Evolutionary conservation across 2,888 invertebrate species (phyloP), one percentile per base, ranked within the genome.

Genomic region (Scaptomyza caliginosa): DNA sequence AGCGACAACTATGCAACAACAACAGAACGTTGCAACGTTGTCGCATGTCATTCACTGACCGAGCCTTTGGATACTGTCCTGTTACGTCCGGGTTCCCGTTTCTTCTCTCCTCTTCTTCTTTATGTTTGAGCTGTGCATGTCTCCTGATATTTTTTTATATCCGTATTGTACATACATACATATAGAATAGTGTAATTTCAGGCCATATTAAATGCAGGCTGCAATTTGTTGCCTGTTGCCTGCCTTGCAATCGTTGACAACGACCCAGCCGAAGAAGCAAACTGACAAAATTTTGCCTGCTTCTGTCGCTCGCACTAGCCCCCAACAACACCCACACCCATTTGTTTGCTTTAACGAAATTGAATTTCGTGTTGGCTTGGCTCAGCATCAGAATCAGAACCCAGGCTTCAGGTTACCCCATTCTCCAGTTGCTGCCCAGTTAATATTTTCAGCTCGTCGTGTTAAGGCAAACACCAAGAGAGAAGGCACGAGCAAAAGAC

Each of bases 321-420:
- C 5, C 30, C n/a, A 2, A 16, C 32, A 2, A 3, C 2, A 16
- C 48, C 34, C 66, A 71, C 2, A 16, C 48, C 34, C 66, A 71
- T 73, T 69, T 81, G 86, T 86, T 81, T 81, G 80, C 86, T 83
- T 83, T 67, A 67, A 80, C 84, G 81, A 86, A 80, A 81, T 81
- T 81, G 81, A 81, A 81, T 81, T 81, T 81, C 80, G 66, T 77
- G 74, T 74, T 71, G 75, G 60, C 62, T 54, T 55, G 43, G 26
- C 24, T 23, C 36, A n/a, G n/a, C n/a, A n/a, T n/a, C n/a, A n/a
- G n/a, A n/a, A n/a, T n/a, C n/a, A 49, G 7, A 16, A 8, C 32
- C 43, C 21, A 43, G 32, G 23, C 56, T 7, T 6, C 38, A 34
- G 4, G 13, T 32, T 16, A 16, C n/a, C 42, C 34, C 10, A 36